Conservation (phyloP, 2,113 vertebrate genomes). For the Brachyistius frenatus region DNA sequence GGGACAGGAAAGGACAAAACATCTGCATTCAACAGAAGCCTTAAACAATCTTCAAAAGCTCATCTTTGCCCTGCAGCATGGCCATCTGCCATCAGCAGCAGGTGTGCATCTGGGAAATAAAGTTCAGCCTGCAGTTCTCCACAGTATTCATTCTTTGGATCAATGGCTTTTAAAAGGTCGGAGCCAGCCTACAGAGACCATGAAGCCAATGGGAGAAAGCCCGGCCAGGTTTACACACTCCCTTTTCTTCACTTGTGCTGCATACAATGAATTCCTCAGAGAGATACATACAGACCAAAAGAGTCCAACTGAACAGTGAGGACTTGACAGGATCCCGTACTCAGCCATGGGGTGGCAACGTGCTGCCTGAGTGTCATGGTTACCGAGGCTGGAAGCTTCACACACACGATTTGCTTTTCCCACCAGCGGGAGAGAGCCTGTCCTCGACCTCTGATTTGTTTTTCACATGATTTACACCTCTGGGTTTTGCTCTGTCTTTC, state of each 20-base stretch:
- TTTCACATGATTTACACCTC: conserved; percentile 70
- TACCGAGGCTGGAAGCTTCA: conserved; percentile 63
- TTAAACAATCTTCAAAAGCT: conserved; percentile 53
- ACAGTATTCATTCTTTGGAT: conserved; percentile 64
- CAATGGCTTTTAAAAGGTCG: conserved; percentile 77
- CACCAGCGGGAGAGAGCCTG: conserved; percentile 71
- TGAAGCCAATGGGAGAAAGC: conserved; percentile 48
- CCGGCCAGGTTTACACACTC: conserved; percentile 60
- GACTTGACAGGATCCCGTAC: conserved; percentile 45
- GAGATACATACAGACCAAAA: conserved; percentile 43
- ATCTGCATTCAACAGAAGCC: conserved; percentile 71
- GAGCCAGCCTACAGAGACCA: conserved; percentile 45
- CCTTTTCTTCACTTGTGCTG: conserved; percentile 49
- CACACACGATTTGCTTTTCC: conserved; percentile 79
- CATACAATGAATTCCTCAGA: conserved; percentile 67
- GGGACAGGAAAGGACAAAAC: conserved; percentile 63
- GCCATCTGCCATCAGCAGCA: conserved; percentile 76
- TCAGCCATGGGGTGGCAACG: conserved; percentile 49
- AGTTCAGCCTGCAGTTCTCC: conserved; percentile 56
- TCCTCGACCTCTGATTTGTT: conserved; percentile 70
- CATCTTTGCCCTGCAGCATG: conserved; percentile 65
- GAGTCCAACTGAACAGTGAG: conserved; percentile 24
- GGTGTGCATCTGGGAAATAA: conserved; percentile 72
- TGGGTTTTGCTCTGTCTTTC: conserved; percentile 52
- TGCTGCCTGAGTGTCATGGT: conserved; percentile 68